A percentile compares a stretch with the other conserved stretches of the same genome.
Evolutionary conservation across 2,797 vertebrate species (phyloP).

Genomic region (Bucorvus abyssinicus): DNA sequence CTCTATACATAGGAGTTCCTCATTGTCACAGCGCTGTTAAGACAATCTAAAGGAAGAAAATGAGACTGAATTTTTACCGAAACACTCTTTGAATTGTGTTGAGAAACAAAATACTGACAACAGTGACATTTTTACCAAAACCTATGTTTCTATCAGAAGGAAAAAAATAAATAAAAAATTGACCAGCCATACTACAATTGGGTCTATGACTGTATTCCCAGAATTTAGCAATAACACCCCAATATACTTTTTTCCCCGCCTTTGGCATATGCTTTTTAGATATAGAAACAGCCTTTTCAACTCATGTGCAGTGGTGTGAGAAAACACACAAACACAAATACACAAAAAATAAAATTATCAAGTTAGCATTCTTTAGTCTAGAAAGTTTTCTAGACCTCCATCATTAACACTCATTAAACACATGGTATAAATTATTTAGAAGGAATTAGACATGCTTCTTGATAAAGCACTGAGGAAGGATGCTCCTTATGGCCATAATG

Average conservation of each 20-base stretch:
- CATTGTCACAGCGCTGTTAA: background rate
- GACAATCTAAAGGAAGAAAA: background rate
- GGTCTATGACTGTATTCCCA: background rate
- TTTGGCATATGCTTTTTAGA: background rate
- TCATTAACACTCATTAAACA: background rate
- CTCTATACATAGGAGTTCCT: background rate
- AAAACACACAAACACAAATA: background rate
- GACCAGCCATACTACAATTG: background rate
- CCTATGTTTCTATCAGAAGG: background rate
- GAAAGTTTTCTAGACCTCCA: background rate
- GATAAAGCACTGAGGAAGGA: background rate
- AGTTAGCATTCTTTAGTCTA: background rate
- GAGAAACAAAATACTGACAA: background rate
- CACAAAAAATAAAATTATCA: background rate
- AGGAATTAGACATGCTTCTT: background rate
- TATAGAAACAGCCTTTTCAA: background rate
- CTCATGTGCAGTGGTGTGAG: background rate
- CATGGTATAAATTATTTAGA: background rate
- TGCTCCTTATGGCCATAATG: background rate
- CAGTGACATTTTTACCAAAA: background rate
- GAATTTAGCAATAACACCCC: background rate
- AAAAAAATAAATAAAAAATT: background rate
- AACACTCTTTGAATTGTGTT: background rate
- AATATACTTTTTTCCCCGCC: accelerated
- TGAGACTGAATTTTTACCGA: background rate